A percentile compares a stretch with the other conserved stretches of the same genome.
Evolutionary conservation across 2,113 vertebrate species (phyloP).

Genomic region (Colius striatus): DNA sequence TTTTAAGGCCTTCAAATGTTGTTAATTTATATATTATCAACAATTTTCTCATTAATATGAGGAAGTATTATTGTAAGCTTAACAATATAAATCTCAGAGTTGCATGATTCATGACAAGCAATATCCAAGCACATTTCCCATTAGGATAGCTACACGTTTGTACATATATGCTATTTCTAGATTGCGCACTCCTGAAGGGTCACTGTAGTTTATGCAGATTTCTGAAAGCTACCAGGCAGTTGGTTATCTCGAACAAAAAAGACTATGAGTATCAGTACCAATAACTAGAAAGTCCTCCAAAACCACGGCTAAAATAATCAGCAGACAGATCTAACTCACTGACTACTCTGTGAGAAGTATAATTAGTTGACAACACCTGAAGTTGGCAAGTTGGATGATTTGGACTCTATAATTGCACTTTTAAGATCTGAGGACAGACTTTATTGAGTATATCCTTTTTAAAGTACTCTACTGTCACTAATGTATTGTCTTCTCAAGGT

Average conservation of each 20-base stretch:
- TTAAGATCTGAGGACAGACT: not conserved
- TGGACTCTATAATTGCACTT: not conserved
- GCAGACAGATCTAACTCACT: not conserved
- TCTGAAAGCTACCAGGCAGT: not conserved
- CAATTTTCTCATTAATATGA: not conserved
- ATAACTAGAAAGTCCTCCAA: not conserved
- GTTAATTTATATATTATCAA: not conserved
- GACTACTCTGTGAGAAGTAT: not conserved
- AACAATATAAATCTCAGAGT: not conserved
- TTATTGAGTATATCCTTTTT: not conserved
- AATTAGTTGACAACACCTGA: not conserved
- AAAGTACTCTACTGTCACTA: not conserved
- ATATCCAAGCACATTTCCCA: constrained; percentile 13
- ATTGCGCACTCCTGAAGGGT: not conserved
- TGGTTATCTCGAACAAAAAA: not conserved
- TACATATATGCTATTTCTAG: not conserved
- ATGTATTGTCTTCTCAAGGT: not conserved
- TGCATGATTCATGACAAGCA: not conserved
- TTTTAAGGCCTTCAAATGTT: not conserved
- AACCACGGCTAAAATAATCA: not conserved
- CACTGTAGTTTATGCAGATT: not conserved
- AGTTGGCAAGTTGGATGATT: not conserved
- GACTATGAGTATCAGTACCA: not conserved
- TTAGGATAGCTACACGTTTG: not conserved
- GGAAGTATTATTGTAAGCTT: not conserved